Percentiles rank a stretch among this genome's conserved stretches.
Evolutionary conservation across 2,113 vertebrate genomes (phyloP).

Genomic region (Podocnemis expansa): DNA sequence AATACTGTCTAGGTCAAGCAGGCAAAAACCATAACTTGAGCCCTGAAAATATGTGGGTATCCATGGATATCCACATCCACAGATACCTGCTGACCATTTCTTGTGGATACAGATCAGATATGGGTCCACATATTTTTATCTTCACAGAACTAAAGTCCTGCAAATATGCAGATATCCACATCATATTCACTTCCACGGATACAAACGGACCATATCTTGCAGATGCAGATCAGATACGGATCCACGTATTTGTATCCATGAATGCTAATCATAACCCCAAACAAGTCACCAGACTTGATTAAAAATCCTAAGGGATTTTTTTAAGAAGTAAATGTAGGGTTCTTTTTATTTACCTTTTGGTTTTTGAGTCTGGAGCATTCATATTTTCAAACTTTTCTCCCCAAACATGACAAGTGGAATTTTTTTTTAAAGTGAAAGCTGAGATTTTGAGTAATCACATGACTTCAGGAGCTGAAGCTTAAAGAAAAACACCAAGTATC

Average conservation of each 20-base stretch:
- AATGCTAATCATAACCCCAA: constrained; percentile 24
- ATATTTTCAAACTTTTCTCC: constrained; percentile 17
- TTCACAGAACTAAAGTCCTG: too few species aligned
- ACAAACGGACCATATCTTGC: too few species aligned
- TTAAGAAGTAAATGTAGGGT: constrained; percentile 22
- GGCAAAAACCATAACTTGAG: constrained; percentile 7
- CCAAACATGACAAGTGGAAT: not conserved
- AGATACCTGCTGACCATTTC: too few species aligned
- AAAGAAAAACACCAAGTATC: not conserved
- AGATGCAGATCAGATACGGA: too few species aligned
- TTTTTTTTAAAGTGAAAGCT: not conserved
- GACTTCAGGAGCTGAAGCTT: not conserved
- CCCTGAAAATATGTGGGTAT: too few species aligned
- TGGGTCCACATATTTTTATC: too few species aligned
- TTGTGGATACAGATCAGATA: too few species aligned
- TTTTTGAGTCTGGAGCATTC: not conserved
- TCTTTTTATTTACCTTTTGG: constrained; percentile 1
- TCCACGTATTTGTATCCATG: too few species aligned
- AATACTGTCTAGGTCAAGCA: constrained; percentile 28
- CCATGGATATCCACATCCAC: too few species aligned
- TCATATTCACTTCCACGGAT: too few species aligned
- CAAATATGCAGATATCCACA: too few species aligned
- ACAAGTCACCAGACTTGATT: constrained; percentile 28
- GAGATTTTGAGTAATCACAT: constrained; percentile 26
- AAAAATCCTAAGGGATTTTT: constrained; percentile 26